phyloP scores from a whole-genome alignment of 1,140 invertebrate genomes.

The Cylas formicarius region DNA sequence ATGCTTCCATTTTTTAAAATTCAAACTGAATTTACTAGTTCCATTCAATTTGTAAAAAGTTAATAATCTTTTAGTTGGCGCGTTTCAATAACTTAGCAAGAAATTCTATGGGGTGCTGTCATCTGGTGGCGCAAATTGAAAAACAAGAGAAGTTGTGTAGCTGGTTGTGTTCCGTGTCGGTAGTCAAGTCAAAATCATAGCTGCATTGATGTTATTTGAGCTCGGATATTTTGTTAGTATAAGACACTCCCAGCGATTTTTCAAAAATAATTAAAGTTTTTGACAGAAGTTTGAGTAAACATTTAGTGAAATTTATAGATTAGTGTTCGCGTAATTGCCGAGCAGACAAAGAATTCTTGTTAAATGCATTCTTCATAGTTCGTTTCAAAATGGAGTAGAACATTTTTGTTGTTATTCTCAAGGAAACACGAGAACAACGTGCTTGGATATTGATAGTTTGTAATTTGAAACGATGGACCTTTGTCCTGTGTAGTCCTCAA shows the following conservation, averaged over 20 bases:
- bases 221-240: constrained; percentile 23
- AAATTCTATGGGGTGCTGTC: constrained; percentile 8
- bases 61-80: too few relatives aligned
- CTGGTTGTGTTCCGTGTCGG: constrained; percentile 9
- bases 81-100: too few relatives aligned
- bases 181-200: constrained; percentile 28
- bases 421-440: constrained; percentile 12
- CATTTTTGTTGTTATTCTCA: constrained; percentile 30
- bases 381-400: constrained; percentile 33
- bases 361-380: constrained; percentile 21
- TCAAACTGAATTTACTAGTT: too few relatives aligned
- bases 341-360: constrained; percentile 26
- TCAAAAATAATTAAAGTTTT: constrained; percentile 16
- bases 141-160: constrained; percentile 16
- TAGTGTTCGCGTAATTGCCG: constrained; percentile 15
- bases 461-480: too few relatives aligned
- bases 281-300: constrained; percentile 23
- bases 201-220: constrained; percentile 27
- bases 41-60: too few relatives aligned
- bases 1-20: too few relatives aligned
- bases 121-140: constrained; percentile 13
- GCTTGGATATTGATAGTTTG: too few relatives aligned
- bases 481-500: too few relatives aligned
- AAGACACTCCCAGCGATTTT: constrained; percentile 22
- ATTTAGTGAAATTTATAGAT: constrained; percentile 15